Evolutionary conservation across 2,113 vertebrate genomes (phyloP).

Genomic region (Tursiops truncatus): DNA sequence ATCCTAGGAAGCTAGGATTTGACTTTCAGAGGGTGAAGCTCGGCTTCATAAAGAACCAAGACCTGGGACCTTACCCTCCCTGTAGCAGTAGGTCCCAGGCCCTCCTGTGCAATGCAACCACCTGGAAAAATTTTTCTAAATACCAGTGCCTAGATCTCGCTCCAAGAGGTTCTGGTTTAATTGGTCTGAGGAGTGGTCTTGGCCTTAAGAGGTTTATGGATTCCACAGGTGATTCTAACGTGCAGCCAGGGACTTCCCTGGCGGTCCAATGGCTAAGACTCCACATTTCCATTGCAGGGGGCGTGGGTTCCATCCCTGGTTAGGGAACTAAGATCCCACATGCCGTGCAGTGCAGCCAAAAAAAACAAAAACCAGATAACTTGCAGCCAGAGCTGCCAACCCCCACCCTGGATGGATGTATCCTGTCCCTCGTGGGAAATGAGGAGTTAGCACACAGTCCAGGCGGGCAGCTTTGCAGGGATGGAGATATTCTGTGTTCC

Average conservation of each 20-base stretch:
- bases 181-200: background rate
- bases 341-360: too few relatives aligned
- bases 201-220: background rate
- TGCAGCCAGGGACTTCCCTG: background rate
- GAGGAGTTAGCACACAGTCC: background rate
- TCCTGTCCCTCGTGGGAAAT: background rate
- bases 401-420: rapidly evolving
- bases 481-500: background rate
- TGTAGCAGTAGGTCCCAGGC: background rate
- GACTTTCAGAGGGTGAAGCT: background rate
- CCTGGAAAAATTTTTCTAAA: background rate
- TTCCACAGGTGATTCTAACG: background rate
- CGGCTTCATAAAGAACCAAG: background rate
- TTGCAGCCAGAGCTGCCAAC: background rate
- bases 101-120: background rate
- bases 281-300: too few relatives aligned
- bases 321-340: too few relatives aligned
- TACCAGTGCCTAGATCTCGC: background rate
- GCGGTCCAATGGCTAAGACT: too few relatives aligned
- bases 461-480: background rate
- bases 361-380: too few relatives aligned
- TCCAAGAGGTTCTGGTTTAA: background rate
- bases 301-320: too few relatives aligned
- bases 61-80: background rate
- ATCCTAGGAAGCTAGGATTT: background rate